A percentile compares a stretch with the other conserved stretches of the same genome.
These are phyloP conservation scores for Fringilla coelebs DNA, from an alignment of 2,797 vertebrate species.

Conservation along the genomic window DNA sequence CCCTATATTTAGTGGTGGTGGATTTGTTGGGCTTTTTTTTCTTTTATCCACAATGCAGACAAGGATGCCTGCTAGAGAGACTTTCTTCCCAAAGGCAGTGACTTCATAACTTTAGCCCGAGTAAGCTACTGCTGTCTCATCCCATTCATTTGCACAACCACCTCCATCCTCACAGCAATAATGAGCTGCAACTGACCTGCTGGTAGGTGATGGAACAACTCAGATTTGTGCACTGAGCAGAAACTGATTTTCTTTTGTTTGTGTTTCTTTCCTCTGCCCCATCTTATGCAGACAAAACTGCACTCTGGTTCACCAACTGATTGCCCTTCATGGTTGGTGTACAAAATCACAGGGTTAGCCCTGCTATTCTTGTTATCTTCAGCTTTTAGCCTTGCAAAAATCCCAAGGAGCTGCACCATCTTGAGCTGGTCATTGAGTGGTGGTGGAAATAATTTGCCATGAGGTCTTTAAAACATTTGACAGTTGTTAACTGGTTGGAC, in stretches of 20 bases:
- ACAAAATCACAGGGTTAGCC: background rate
- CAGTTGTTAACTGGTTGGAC: background rate
- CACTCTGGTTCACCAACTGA: background rate
- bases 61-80: slow-evolving; percentile 21
- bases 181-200: background rate
- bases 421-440: background rate
- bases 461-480: background rate
- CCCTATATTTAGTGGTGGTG: background rate
- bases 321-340: background rate
- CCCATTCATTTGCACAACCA: background rate
- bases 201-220: background rate
- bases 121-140: background rate
- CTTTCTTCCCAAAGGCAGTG: background rate
- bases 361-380: background rate
- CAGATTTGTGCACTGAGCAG: background rate
- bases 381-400: background rate
- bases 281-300: background rate
- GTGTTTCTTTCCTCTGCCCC: background rate
- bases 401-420: background rate
- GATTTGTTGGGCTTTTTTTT: background rate
- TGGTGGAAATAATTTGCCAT: background rate
- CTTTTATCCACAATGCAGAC: background rate
- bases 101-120: background rate
- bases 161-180: background rate
- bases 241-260: background rate